Evolutionary conservation across 2,113 vertebrate species (phyloP), one percentile per base, ranked within the genome.

Genomic region (Perca fluviatilis): DNA sequence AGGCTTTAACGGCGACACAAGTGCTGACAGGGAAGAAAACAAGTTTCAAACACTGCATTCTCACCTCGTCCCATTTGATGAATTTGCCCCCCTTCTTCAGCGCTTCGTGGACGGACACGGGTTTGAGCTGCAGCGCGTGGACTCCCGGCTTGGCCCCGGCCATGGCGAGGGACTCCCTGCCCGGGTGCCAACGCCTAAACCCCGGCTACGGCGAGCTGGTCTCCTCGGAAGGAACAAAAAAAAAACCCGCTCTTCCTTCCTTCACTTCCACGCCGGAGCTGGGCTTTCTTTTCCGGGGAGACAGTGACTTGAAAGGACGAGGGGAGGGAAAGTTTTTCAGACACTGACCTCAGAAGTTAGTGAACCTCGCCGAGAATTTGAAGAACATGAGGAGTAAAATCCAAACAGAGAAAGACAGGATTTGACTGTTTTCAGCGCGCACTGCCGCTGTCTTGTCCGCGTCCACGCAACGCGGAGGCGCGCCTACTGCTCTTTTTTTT

Each of bases 11-110:
- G 1, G 40, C 21, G 18, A 23, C 74, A 27, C 54, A 36, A 25
- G 15, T 11, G 60, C 10, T 25, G 62, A 61, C 8, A 53, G 50
- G 1, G 6, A 16, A 13, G 46, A n/a, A 73, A 54, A 15, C 63
- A 43, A 23, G 10, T 64, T 65, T 63, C 15, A 71, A 62, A 83
- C 36, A 30, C 30, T 19, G 40, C 36, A 8, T 18, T 56, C 94
- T 95, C 90, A 97, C 97, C 96, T 97, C 97, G 89, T 98, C 97
- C 97, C 97, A 98, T 89, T 97, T 97, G 94, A 97, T 94, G 93
- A 98, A 98, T 83, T 98, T 98, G 84, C 96, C 96, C 51, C 97
- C 97, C 49, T 91, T 94, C 82, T 95, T 95, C 57, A 98, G 94
- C 25, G 70, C 91, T 47, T 97, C 96, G 63, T 94, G 96, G 62